These are phyloP conservation scores for Drosophila barbarae DNA, from an alignment of 2,888 invertebrate species.

Conservation along the genomic window DNA sequence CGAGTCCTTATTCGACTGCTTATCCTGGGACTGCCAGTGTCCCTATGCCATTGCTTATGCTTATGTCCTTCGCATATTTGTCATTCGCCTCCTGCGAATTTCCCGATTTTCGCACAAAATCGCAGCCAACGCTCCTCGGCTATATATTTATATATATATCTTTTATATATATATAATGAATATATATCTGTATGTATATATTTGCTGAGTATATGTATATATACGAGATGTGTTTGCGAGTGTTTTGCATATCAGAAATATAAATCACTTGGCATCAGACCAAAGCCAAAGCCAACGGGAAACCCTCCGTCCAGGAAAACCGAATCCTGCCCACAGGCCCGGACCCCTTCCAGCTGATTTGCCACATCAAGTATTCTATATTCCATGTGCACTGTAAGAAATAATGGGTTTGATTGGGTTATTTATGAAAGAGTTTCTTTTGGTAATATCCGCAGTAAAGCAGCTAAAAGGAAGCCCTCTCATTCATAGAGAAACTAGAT, in stretches of 20 bases:
- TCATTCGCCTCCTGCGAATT: slow-evolving; percentile 65
- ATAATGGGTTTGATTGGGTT: background rate
- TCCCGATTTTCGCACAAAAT: slow-evolving; percentile 70
- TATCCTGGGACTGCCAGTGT: slow-evolving; percentile 47
- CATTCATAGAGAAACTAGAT: no score
- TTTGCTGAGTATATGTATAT: slow-evolving; percentile 12
- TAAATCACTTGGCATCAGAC: slow-evolving; percentile 74
- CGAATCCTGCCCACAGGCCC: slow-evolving; percentile 10
- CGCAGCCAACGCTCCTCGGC: slow-evolving; percentile 47
- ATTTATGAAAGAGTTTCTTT: background rate
- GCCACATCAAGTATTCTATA: slow-evolving; percentile 22
- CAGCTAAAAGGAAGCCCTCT: background rate
- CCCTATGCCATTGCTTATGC: slow-evolving; percentile 71
- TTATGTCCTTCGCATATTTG: slow-evolving; percentile 74
- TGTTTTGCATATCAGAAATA: slow-evolving; percentile 76
- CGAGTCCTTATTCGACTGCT: slow-evolving; percentile 32
- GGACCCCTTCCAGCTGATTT: slow-evolving; percentile 65
- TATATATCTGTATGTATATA: slow-evolving; percentile 1
- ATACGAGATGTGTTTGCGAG: slow-evolving; percentile 39
- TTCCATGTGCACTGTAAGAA: background rate
- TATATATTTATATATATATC: background rate
- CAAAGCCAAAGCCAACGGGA: slow-evolving; percentile 53
- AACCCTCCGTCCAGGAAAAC: slow-evolving; percentile 16
- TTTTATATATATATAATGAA: background rate
- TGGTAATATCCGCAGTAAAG: no score